phyloP scores from a whole-genome alignment of 2,888 invertebrate species.

The Apoda limacodes region DNA sequence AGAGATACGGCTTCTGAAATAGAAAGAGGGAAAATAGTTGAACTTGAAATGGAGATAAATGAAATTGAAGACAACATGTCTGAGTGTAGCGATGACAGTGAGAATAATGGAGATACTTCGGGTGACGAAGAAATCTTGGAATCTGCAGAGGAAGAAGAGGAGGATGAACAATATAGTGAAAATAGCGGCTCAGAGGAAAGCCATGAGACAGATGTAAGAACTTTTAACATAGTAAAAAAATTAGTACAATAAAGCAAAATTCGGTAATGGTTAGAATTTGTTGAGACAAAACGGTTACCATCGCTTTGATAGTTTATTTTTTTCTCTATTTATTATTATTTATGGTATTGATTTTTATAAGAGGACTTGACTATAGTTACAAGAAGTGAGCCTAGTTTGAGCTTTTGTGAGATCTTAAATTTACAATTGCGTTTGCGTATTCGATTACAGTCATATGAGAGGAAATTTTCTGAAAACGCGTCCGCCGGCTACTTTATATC shows the following conservation, averaged over 20 bases:
- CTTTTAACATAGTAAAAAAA: not conserved
- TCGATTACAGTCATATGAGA: too few species aligned
- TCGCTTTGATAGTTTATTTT: too few species aligned
- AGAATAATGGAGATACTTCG: constrained; percentile 20
- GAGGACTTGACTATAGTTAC: too few species aligned
- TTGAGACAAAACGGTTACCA: too few species aligned
- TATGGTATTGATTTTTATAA: too few species aligned
- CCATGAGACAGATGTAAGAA: constrained; percentile 13
- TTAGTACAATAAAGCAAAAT: not conserved
- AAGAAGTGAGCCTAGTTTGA: too few species aligned
- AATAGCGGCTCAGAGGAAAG: constrained; percentile 10
- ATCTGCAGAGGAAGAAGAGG: constrained; percentile 18
- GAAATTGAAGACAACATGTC: constrained; percentile 54
- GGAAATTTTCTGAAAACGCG: too few species aligned
- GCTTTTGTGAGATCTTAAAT: too few species aligned
- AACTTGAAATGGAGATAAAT: constrained; percentile 56
- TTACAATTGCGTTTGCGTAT: too few species aligned
- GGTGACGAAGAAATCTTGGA: constrained; percentile 20
- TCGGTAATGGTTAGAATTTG: too few species aligned
- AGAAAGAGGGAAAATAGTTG: constrained; percentile 50
- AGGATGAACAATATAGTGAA: constrained; percentile 16
- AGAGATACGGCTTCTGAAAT: constrained; percentile 31
- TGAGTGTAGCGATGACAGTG: constrained; percentile 30
- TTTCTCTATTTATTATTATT: too few species aligned
- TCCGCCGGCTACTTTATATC: too few species aligned